Base-by-base conservation (phyloP, 2,113 vertebrate species). In the Monopterus albus region DNA sequence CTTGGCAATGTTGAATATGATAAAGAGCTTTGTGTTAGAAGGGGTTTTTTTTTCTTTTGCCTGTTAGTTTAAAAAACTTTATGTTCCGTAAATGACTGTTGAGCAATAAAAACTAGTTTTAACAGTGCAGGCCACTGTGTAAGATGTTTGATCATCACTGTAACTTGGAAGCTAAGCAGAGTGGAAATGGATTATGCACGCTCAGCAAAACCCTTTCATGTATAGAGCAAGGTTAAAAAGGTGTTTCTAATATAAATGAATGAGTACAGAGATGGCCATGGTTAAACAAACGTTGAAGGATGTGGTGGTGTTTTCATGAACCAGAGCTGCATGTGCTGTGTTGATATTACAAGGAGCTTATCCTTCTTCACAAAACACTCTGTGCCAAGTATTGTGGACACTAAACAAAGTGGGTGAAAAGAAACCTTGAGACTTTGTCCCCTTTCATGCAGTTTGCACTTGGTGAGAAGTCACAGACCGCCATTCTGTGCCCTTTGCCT, bases 361-460 rank as follows among this genome's bases (percentile, higher is more conserved):
- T 67, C 62, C 56, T 50, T 61, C 47, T 47, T 61, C 60, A 36
- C 42, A 29, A 40, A 82, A 63, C 46, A 73, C 88, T 82, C 68
- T 38, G 33, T 0, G 39, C 46, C 53, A 72, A 88, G 83, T 87
- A 81, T 82, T 82, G 60, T 78, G 67, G 78, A 82, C 80, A 84
- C 78, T 67, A 60, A 84, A 64, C 49, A 61, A 81, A 81, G 74
- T 65, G 63, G 49, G 46, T 72, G 47, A 35, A 86, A 79, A 81
- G 79, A 79, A 78, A 64, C 73, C 13, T 29, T 17, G 18, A 62
- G 75, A 45, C 43, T 46, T 4, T 23, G 35, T 73, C n/a, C 23
- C 28, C 38, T 20, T 31, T 50, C 63, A 25, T 20, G 3, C 42
- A 18, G 36, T 31, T 39, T 1, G 5, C 61, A 25, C 50, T 61